Evolutionary conservation across 1,140 invertebrate species (phyloP), one percentile per base, ranked within the genome.

Genomic region (Eueides isabella): DNA sequence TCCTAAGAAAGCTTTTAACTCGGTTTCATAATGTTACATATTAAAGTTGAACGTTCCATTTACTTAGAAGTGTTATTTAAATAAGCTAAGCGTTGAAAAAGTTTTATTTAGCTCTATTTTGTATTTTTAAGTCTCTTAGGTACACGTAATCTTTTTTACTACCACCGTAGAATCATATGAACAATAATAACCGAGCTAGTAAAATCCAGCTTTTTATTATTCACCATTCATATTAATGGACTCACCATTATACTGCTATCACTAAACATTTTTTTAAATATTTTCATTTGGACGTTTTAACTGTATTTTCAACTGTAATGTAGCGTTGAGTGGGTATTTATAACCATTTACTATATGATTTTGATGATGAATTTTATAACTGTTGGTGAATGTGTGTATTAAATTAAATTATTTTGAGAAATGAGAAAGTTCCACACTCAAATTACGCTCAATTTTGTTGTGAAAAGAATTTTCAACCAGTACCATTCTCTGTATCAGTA

Each of bases 1-100:
- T 71, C 61, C 71, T 41, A 61, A 72, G 71, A 72, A 72, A 30
- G 44, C 64, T 72, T 67, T 67, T 62, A 72, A 55, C 48, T 72
- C 33, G 23, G 65, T 67, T 67, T 29, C 67, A 30, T 67, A n/a
- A 48, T 61, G 23, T 41, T 67, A 72, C 26, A 41, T 72, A 72
- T 72, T 67, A 61, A 67, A 72, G 48, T 72, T 67, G 61, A 72
- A 67, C 44, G 71, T 67, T 41, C 19, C 31, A 41, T 33, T 72
- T 44, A 44, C 16, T 48, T 38, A 67, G 29, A 67, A 14, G 7
- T 14, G 29, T 55, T 72, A 30, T 66, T 62, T 62, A 67, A 67
- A 72, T 35, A 55, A 66, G 6, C 14, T 6, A 19, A 67, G n/a
- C 41, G 64, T 38, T 67, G 11, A 14, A 26, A 31, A 61, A 61